These are phyloP conservation scores for Cyphomyrus plagiostoma DNA, from an alignment of 2,113 vertebrate species.

Conservation along the genomic window DNA sequence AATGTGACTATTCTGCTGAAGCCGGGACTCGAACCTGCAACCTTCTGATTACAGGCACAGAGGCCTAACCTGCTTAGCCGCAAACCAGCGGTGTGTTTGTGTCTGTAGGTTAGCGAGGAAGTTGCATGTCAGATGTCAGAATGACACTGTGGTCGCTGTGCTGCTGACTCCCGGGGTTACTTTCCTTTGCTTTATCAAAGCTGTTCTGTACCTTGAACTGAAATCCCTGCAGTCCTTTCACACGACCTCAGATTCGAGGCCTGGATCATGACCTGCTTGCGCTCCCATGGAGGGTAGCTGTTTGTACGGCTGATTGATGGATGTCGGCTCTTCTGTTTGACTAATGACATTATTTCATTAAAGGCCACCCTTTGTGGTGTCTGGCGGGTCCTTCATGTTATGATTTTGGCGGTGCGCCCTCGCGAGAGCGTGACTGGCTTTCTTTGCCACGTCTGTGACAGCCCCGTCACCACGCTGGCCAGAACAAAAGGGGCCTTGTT, in stretches of 20 bases:
- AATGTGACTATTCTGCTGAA: too few species aligned
- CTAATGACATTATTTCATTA: background rate
- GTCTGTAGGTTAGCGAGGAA: background rate
- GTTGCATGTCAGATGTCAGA: background rate
- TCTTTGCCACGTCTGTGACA: background rate
- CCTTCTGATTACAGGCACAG: too few species aligned
- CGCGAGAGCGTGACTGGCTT: background rate
- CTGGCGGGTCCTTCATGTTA: background rate
- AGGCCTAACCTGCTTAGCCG: background rate
- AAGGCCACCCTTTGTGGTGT: background rate
- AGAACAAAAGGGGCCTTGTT: conserved; percentile 7
- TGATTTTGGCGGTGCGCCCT: background rate
- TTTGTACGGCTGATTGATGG: background rate
- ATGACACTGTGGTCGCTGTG: background rate
- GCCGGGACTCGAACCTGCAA: too few species aligned
- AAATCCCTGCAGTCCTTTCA: background rate
- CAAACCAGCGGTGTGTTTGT: background rate
- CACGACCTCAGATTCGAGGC: background rate
- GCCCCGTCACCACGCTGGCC: background rate
- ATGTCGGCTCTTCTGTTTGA: background rate
- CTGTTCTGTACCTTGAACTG: background rate
- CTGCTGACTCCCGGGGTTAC: background rate
- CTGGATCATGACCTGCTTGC: background rate
- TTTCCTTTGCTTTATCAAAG: background rate
- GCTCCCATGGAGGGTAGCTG: background rate